phyloP scores from a whole-genome alignment of 1,140 invertebrate genomes.

The Drosophila nebulosa region DNA sequence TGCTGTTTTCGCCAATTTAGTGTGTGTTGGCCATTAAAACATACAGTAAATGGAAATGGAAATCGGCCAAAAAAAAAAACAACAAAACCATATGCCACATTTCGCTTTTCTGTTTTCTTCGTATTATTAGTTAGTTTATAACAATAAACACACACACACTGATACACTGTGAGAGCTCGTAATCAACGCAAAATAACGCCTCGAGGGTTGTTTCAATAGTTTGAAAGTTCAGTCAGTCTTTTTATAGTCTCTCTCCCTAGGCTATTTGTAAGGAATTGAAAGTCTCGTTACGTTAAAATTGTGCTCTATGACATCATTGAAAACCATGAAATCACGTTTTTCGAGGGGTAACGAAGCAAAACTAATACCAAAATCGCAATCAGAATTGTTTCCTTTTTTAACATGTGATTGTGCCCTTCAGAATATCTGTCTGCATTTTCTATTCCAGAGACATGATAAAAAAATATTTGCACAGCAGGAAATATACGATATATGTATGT shows the following conservation, averaged over 20 bases:
- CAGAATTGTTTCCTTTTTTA: no score
- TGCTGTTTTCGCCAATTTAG: background rate
- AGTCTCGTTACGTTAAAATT: background rate
- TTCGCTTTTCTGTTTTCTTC: slow-evolving; percentile 27
- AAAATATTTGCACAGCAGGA: background rate
- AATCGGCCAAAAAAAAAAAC: slow-evolving; percentile 7
- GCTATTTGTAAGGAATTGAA: background rate
- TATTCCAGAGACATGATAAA: background rate
- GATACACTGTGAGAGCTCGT: slow-evolving; percentile 1
- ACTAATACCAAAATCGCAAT: background rate
- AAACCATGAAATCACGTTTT: background rate
- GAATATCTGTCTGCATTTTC: background rate
- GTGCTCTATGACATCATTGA: background rate
- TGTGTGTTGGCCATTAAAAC: background rate
- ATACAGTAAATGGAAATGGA: slow-evolving; percentile 7
- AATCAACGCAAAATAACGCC: background rate
- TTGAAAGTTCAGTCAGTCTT: background rate
- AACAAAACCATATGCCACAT: slow-evolving; percentile 33
- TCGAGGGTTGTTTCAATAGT: background rate
- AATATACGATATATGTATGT: no score
- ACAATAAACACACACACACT: slow-evolving; percentile 30
- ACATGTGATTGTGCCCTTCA: no score
- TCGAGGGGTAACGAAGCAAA: background rate
- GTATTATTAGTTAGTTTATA: slow-evolving; percentile 29
- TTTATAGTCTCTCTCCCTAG: background rate